Evolutionary conservation across 2,888 invertebrate genomes (phyloP).

Genomic region (Caradrina kadenii): DNA sequence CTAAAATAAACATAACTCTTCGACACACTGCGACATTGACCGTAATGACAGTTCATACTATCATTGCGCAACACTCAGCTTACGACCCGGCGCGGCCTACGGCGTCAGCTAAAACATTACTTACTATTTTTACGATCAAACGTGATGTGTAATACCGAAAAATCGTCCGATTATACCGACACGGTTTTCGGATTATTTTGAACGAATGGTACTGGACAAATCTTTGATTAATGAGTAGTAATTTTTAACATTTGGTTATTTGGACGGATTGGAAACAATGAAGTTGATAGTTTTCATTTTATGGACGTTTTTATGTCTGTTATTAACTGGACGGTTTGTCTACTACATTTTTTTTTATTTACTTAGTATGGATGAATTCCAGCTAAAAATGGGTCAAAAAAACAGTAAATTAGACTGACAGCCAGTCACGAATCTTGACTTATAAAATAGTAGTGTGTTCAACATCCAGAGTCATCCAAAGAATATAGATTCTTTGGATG

Average conservation of each 20-base stretch:
- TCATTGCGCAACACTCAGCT: slow-evolving; percentile 75
- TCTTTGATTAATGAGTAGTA: slow-evolving; percentile 54
- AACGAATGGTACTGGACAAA: slow-evolving; percentile 48
- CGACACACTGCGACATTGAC: slow-evolving; percentile 79
- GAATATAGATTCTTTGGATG: too few species aligned
- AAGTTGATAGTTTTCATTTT: slow-evolving; percentile 31
- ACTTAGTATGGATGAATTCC: too few species aligned
- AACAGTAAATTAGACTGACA: too few species aligned
- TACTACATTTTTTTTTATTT: neutral
- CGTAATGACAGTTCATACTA: slow-evolving; percentile 81
- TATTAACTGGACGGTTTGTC: neutral
- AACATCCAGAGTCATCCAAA: too few species aligned
- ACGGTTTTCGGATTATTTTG: slow-evolving; percentile 55
- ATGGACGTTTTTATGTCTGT: slow-evolving; percentile 10
- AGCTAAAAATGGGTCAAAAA: too few species aligned
- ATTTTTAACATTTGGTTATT: slow-evolving; percentile 31
- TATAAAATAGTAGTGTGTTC: too few species aligned
- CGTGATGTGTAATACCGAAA: slow-evolving; percentile 75
- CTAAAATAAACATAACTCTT: slow-evolving; percentile 48
- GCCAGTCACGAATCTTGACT: too few species aligned
- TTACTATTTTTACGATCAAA: slow-evolving; percentile 75
- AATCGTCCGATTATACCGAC: slow-evolving; percentile 68
- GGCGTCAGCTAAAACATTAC: slow-evolving; percentile 49
- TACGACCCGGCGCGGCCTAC: slow-evolving; percentile 18
- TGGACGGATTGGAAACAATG: slow-evolving; percentile 15